Evolutionary conservation across 2,888 invertebrate genomes (phyloP).

Genomic region (Boloria selene): DNA sequence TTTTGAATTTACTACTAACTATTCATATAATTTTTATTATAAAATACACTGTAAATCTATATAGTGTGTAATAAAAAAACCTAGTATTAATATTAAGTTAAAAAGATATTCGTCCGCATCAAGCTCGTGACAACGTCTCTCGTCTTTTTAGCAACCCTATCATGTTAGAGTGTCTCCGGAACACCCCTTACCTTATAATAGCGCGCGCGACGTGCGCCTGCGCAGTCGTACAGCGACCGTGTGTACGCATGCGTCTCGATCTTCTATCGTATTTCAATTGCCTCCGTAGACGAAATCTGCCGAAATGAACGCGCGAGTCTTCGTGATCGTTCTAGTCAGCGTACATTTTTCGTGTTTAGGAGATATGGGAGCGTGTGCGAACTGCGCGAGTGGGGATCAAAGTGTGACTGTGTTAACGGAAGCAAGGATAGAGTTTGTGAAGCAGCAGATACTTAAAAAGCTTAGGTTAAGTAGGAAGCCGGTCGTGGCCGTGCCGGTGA

Average conservation of each 20-base stretch:
- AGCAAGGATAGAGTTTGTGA: conserved; percentile 90
- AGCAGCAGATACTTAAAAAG: conserved; percentile 92
- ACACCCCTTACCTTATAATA: conserved; percentile 40
- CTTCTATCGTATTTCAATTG: conserved; percentile 65
- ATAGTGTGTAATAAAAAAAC: too few species aligned
- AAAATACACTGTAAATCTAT: too few species aligned
- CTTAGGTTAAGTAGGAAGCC: conserved; percentile 89
- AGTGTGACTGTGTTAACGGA: conserved; percentile 83
- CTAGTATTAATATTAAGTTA: background rate
- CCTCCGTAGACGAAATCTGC: conserved; percentile 61
- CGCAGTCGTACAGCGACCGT: conserved; percentile 56
- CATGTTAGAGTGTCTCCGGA: conserved; percentile 22
- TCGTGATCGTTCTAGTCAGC: conserved; percentile 62
- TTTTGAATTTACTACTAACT: too few species aligned
- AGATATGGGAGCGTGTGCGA: conserved; percentile 66
- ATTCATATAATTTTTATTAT: too few species aligned
- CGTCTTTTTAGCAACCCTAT: conserved; percentile 3
- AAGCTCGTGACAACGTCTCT: background rate
- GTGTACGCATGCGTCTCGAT: conserved; percentile 69
- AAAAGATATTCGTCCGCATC: conserved; percentile 4
- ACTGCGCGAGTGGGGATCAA: conserved; percentile 72
- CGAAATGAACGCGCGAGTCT: conserved; percentile 53
- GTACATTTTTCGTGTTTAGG: conserved; percentile 57
- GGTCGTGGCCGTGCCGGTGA: conserved; percentile 82
- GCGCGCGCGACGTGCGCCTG: conserved; percentile 33